Base-by-base conservation (phyloP, 2,797 vertebrate genomes). In the Helicolenus hilgendorfi region DNA sequence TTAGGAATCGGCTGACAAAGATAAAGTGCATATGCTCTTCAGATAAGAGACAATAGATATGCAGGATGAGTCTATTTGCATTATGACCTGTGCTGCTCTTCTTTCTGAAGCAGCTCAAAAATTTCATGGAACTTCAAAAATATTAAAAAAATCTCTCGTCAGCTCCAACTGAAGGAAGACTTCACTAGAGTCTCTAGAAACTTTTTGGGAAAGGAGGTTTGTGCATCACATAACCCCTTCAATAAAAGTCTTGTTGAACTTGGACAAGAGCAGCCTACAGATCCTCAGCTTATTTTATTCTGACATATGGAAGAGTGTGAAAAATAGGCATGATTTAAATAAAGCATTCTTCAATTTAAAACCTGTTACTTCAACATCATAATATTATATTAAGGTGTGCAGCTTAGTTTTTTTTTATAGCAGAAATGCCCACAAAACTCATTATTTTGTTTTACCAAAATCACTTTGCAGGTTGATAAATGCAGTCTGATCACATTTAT, bases 11-110 rank as follows among this genome's bases (percentile, higher is more conserved):
- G 70, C 81, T 82, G 85, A 87, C 81, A 83, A 65, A 93, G 88
- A 95, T 89, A 81, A 89, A 92, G 87, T 77, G 77, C 84, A 78
- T 49, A 60, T 63, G 80, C 73, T 83, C 67, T 45, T 72, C 45
- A 81, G 87, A 92, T 91, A 85, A 92, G 62, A 92, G 62, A 92
- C 72, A 78, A 89, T 22, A 86, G 81, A 91, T 78, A 83, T 80
- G 69, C 68, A 81, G 73, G 22, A 62, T 74, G 63, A 85, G 14
- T 49, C 55, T 77, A 77, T 85, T 82, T 83, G 62, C 62, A 86
- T 77, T 58, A 4, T 71, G 84, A 88, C 81, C 89, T 60, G 41
- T 72, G 67, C 45, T 86, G 68, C 71, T 74, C 62, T 41, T 73
- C 18, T 35, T 72, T 35, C 81, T 78, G 64, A 60, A 2, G 18